phyloP scores from a whole-genome alignment of 2,888 invertebrate genomes.

The Calliphora vomitoria region DNA sequence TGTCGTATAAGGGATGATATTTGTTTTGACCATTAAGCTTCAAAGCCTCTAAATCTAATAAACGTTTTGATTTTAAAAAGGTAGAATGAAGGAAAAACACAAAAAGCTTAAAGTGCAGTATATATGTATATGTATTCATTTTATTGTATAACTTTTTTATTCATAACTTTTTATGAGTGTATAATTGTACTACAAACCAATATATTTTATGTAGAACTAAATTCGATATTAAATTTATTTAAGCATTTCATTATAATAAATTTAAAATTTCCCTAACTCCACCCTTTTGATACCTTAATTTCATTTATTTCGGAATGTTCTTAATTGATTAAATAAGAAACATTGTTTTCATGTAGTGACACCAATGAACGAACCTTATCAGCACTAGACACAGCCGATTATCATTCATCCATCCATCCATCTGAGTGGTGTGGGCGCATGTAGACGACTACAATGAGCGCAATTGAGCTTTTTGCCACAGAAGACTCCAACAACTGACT shows the following conservation, averaged over 20 bases:
- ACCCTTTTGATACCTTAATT: too few relatives aligned
- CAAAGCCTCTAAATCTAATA: too few relatives aligned
- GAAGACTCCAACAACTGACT: constrained; percentile 47
- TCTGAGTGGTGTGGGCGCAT: constrained; percentile 1
- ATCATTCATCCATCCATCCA: background rate
- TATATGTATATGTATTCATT: too few relatives aligned
- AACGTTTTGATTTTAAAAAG: too few relatives aligned
- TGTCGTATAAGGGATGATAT: too few relatives aligned
- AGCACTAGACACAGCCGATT: background rate
- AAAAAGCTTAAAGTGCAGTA: too few relatives aligned
- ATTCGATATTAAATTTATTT: too few relatives aligned
- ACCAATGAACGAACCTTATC: background rate
- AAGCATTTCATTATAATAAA: too few relatives aligned
- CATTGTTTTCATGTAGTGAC: background rate
- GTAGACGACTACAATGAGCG: background rate
- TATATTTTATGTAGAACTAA: too few relatives aligned
- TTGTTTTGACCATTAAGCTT: too few relatives aligned
- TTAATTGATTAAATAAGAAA: constrained; percentile 1
- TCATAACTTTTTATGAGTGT: background rate
- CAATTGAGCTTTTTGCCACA: constrained; percentile 60
- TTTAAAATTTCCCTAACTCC: background rate
- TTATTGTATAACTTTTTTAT: background rate
- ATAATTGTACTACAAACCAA: too few relatives aligned
- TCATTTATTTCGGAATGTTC: background rate
- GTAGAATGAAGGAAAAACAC: too few relatives aligned